Evolutionary conservation across 2,888 invertebrate genomes (phyloP).

Genomic region (Ellobium chinense): DNA sequence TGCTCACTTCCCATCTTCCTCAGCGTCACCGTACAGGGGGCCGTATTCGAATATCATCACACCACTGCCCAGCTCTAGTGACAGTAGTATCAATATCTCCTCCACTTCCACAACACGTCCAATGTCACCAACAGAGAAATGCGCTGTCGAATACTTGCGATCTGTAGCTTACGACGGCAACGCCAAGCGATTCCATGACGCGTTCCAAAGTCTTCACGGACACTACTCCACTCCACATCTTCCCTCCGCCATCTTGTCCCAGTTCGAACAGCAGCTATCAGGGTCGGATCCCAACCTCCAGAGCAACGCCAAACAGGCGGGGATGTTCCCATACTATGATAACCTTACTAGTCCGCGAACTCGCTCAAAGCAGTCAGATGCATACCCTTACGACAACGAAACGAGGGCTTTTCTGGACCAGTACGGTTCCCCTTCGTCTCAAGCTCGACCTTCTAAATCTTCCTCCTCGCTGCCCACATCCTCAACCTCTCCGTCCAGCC

Average conservation of each 20-base stretch:
- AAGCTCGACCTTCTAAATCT: neutral
- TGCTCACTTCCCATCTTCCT: neutral
- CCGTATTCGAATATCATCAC: conserved; percentile 30
- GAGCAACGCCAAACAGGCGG: conserved; percentile 16
- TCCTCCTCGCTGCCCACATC: neutral
- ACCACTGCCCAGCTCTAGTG: conserved; percentile 29
- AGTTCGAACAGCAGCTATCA: conserved; percentile 29
- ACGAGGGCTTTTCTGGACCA: conserved; percentile 7
- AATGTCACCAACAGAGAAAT: neutral
- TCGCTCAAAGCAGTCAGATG: neutral
- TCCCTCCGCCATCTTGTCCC: conserved; percentile 29
- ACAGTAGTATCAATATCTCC: conserved; percentile 11
- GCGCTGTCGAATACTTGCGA: neutral
- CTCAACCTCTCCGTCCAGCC: neutral
- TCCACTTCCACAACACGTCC: neutral
- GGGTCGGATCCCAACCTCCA: conserved; percentile 44
- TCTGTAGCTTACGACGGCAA: conserved; percentile 8
- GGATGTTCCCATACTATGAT: conserved; percentile 34
- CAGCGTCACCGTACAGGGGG: neutral
- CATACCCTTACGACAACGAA: conserved; percentile 3
- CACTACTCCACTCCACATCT: conserved; percentile 42
- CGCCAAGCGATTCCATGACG: conserved; percentile 21
- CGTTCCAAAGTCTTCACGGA: conserved; percentile 37
- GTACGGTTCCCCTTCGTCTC: neutral
- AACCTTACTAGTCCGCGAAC: conserved; percentile 2